Percentiles rank a stretch among this genome's conserved stretches.
Conservation (phyloP, 2,888 invertebrate genomes). For the Standfussiana lucernea region DNA sequence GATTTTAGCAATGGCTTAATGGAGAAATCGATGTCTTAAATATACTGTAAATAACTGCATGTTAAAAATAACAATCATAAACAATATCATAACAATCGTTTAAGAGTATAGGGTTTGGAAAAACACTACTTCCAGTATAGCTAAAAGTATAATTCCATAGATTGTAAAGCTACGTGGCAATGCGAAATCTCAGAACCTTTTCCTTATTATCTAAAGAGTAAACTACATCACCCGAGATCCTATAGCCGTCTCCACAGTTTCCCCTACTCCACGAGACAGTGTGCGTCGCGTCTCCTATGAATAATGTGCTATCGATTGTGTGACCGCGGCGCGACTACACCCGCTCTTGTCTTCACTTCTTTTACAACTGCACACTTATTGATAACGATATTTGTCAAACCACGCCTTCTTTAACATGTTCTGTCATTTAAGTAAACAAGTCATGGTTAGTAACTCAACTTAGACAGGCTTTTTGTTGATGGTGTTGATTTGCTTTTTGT, state of each 20-base stretch:
- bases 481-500: background rate
- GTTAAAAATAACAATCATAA: background rate
- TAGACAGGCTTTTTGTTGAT: background rate
- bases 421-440: background rate
- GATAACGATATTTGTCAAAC: background rate
- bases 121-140: background rate
- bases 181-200: background rate
- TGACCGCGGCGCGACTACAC: slow-evolving; percentile 40
- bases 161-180: background rate
- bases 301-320: slow-evolving; percentile 64
- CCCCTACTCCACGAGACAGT: slow-evolving; percentile 18
- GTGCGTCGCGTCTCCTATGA: slow-evolving; percentile 59
- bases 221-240: background rate
- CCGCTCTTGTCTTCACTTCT: slow-evolving; percentile 29
- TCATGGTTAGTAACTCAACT: background rate
- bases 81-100: background rate
- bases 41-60: background rate
- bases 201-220: background rate
- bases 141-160: background rate
- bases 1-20: too few species aligned
- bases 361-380: slow-evolving; percentile 25
- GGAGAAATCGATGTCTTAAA: background rate
- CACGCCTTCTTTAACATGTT: background rate
- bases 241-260: slow-evolving; percentile 17
- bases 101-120: background rate